Percentiles rank a stretch among this genome's conserved stretches.
These are phyloP conservation scores for Venustoraphidia nigricollis DNA, from an alignment of 2,888 invertebrate species.

Conservation along the genomic window DNA sequence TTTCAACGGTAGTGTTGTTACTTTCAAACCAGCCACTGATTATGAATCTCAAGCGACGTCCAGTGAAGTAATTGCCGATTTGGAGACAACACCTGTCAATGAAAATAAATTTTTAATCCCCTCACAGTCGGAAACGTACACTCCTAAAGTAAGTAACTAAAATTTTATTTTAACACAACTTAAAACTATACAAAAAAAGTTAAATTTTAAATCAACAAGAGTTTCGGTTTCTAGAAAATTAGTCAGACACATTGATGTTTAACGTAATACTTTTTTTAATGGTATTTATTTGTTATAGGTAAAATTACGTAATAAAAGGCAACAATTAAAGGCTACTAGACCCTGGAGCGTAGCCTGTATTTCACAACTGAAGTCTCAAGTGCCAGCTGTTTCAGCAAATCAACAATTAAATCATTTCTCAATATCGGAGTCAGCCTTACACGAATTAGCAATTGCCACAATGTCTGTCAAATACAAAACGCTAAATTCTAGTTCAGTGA, in stretches of 20 bases:
- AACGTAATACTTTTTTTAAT: neutral
- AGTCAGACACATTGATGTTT: neutral
- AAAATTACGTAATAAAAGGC: constrained; percentile 45
- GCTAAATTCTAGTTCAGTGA: constrained; percentile 18
- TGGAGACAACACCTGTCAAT: constrained; percentile 20
- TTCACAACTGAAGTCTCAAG: constrained; percentile 45
- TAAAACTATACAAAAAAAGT: too few relatives aligned
- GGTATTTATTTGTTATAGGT: constrained; percentile 28
- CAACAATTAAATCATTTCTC: constrained; percentile 39
- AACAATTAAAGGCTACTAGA: constrained; percentile 36
- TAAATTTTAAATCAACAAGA: too few relatives aligned
- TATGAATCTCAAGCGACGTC: constrained; percentile 23
- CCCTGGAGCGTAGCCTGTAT: constrained; percentile 85
- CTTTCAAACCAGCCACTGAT: constrained; percentile 34
- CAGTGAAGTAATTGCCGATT: constrained; percentile 23
- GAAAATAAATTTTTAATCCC: constrained; percentile 14
- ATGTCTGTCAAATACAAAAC: constrained; percentile 18
- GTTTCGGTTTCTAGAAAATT: too few relatives aligned
- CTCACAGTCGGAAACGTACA: constrained; percentile 20
- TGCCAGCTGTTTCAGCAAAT: constrained; percentile 18
- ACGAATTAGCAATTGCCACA: constrained; percentile 41
- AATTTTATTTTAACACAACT: too few relatives aligned
- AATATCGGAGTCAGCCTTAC: constrained; percentile 77
- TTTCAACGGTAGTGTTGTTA: constrained; percentile 56
- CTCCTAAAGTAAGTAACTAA: constrained; percentile 6